Percentiles rank a stretch among this genome's conserved stretches.
These are phyloP conservation scores for Pelodiscus sinensis DNA, from an alignment of 2,113 vertebrate species.

Conservation along the genomic window DNA sequence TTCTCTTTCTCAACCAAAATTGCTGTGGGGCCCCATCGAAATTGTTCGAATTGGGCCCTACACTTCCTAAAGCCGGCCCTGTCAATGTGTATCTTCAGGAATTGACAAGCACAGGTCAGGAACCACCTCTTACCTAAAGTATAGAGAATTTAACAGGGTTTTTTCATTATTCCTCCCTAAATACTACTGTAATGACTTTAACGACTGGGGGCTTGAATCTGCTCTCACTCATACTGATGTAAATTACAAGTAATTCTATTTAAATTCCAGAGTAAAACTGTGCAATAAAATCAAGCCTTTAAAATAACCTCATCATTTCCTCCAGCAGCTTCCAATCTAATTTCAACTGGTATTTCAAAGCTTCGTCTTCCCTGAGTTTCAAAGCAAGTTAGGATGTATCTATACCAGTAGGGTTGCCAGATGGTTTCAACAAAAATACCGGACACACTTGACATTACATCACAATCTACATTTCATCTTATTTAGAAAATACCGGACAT, in stretches of 20 bases:
- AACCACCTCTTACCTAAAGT: background rate
- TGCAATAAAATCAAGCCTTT: constrained; percentile 2
- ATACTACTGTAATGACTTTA: constrained; percentile 15
- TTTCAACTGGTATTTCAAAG: background rate
- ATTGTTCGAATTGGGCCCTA: too few relatives aligned
- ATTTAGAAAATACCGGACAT: too few relatives aligned
- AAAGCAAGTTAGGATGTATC: background rate
- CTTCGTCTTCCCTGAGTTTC: background rate
- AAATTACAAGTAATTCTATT: constrained; percentile 26
- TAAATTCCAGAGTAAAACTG: background rate
- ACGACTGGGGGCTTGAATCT: background rate
- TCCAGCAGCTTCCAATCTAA: background rate
- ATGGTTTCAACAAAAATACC: too few relatives aligned
- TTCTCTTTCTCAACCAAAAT: too few relatives aligned
- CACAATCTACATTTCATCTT: too few relatives aligned
- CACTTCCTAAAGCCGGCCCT: too few relatives aligned
- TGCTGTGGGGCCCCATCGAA: too few relatives aligned
- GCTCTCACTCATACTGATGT: background rate
- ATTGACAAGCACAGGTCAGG: background rate
- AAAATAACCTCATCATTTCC: background rate
- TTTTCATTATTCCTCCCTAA: constrained; percentile 2
- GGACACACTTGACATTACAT: too few relatives aligned
- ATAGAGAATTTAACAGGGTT: background rate
- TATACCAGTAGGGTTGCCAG: too few relatives aligned
- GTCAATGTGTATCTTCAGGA: background rate